Conservation (phyloP, 2,113 vertebrate species). For the Microtus pennsylvanicus region DNA sequence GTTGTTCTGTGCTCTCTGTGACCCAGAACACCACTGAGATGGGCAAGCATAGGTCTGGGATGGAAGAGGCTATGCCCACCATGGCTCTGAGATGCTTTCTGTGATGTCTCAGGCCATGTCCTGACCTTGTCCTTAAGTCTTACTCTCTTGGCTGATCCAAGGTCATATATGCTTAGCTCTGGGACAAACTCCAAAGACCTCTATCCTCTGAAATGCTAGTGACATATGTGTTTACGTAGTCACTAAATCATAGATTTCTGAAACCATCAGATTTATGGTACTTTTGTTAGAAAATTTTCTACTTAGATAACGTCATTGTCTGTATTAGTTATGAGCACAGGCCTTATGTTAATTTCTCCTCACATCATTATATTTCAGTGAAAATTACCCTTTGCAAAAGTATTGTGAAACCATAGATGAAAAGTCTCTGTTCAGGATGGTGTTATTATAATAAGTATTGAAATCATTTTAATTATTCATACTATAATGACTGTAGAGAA, state of each 20-base stretch:
- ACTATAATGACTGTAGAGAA: constrained; percentile 43
- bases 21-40: neutral
- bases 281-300: constrained; percentile 33
- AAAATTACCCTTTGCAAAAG: constrained; percentile 32
- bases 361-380: constrained; percentile 9
- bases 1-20: neutral
- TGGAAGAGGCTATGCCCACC: neutral
- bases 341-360: constrained; percentile 8
- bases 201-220: constrained; percentile 18
- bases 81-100: neutral
- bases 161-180: neutral
- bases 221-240: neutral
- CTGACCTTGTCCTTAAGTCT: neutral
- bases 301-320: constrained; percentile 29
- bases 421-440: constrained; percentile 12
- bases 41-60: neutral
- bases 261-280: constrained; percentile 29
- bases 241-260: constrained; percentile 33
- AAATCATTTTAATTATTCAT: constrained; percentile 57
- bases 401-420: constrained; percentile 20
- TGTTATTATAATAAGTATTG: constrained; percentile 41
- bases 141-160: neutral
- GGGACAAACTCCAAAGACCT: neutral
- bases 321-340: constrained; percentile 34
- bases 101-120: neutral